phyloP scores from a whole-genome alignment of 2,888 invertebrate genomes.

The Tinea pellionella region DNA sequence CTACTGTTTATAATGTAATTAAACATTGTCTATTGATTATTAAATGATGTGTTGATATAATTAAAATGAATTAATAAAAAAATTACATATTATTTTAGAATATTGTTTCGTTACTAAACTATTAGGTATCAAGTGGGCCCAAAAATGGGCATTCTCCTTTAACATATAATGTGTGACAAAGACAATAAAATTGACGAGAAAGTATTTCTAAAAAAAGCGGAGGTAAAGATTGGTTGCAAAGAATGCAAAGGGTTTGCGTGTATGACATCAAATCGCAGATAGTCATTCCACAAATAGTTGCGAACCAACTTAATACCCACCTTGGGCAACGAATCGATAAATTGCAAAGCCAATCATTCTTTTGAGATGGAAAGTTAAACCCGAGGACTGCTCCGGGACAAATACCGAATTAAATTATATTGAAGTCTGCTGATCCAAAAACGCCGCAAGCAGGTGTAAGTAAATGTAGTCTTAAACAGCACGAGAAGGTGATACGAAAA shows the following conservation, averaged over 20 bases:
- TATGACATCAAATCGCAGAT: constrained; percentile 10
- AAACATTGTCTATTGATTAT: too few relatives aligned
- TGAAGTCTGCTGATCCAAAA: constrained; percentile 14
- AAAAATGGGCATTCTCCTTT: too few relatives aligned
- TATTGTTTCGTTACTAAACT: too few relatives aligned
- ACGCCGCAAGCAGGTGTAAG: constrained; percentile 14
- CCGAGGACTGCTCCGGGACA: constrained; percentile 16
- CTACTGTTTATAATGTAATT: too few relatives aligned
- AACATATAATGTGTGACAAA: neutral
- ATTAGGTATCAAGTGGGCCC: too few relatives aligned
- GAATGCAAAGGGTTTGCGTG: constrained; percentile 8
- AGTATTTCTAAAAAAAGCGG: neutral
- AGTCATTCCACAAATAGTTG: constrained; percentile 13
- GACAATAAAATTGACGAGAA: neutral
- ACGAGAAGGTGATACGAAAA: neutral
- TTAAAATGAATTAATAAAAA: neutral
- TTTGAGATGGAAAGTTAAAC: constrained; percentile 13
- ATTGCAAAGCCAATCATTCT: constrained; percentile 16
- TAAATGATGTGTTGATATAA: too few relatives aligned
- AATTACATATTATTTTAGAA: too few relatives aligned
- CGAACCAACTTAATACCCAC: constrained; percentile 12
- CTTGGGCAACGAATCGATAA: constrained; percentile 14
- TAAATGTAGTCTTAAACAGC: neutral
- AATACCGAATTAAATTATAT: constrained; percentile 19
- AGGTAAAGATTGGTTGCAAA: neutral